Evolutionary conservation across 2,888 invertebrate species (phyloP).

Genomic region (Creontiades dilutus): DNA sequence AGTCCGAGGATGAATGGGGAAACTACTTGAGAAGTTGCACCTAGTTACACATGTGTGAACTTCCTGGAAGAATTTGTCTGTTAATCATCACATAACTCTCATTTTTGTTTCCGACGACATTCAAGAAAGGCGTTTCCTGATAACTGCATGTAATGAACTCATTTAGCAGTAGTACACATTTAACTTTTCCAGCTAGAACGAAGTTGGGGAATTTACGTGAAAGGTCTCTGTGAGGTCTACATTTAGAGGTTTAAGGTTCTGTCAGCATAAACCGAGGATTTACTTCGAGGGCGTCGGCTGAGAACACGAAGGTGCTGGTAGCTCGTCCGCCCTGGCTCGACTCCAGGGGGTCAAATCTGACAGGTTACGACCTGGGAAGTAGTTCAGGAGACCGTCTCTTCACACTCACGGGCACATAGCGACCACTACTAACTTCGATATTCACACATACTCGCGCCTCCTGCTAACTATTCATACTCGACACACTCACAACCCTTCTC

Average conservation of each 20-base stretch:
- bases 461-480: neutral
- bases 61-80: too few relatives aligned
- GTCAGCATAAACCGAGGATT: constrained; percentile 37
- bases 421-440: neutral
- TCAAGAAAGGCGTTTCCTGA: too few relatives aligned
- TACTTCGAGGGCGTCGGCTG: neutral
- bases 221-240: neutral
- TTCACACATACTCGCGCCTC: neutral
- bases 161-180: too few relatives aligned
- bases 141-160: too few relatives aligned
- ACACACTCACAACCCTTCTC: neutral
- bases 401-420: neutral
- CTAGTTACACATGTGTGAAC: too few relatives aligned
- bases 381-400: neutral
- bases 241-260: neutral
- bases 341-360: constrained; percentile 49
- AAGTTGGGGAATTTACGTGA: neutral
- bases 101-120: too few relatives aligned
- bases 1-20: too few relatives aligned
- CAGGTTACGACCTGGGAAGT: constrained; percentile 51
- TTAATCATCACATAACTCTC: too few relatives aligned
- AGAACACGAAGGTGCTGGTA: neutral
- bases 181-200: too few relatives aligned
- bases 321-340: constrained; percentile 34
- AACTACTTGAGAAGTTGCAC: too few relatives aligned